Evolutionary conservation across 1,140 invertebrate genomes (phyloP).

Genomic region (Catajapyx aquilonaris): DNA sequence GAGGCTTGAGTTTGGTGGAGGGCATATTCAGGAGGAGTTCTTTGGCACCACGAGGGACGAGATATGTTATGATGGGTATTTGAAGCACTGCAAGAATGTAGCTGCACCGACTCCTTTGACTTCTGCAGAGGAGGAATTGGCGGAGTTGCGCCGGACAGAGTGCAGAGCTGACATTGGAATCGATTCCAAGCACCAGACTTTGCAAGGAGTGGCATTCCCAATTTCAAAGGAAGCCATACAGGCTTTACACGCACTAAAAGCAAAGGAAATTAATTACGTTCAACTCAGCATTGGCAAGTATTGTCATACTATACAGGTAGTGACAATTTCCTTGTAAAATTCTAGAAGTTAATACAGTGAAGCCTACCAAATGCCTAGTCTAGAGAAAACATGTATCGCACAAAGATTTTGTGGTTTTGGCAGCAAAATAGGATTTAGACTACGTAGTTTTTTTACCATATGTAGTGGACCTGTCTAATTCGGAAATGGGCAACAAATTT

Average conservation of each 20-base stretch:
- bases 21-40: conserved; percentile 74
- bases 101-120: conserved; percentile 73
- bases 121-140: conserved; percentile 67
- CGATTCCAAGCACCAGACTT: conserved; percentile 70
- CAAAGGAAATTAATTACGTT: conserved; percentile 33
- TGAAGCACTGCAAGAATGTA: conserved; percentile 49
- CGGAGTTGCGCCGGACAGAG: conserved; percentile 53
- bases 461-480: no score
- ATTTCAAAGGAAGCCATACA: conserved; percentile 58
- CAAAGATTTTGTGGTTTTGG: background rate
- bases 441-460: no score
- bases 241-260: conserved; percentile 35
- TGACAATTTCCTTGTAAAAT: background rate
- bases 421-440: no score
- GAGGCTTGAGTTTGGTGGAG: conserved; percentile 86
- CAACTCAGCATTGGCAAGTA: conserved; percentile 29
- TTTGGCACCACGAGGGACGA: conserved; percentile 68
- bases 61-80: conserved; percentile 57
- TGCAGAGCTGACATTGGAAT: conserved; percentile 48
- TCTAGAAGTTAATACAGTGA: background rate
- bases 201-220: conserved; percentile 82
- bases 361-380: background rate
- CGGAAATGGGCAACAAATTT: no score
- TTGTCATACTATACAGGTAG: conserved; percentile 19
- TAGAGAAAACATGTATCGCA: background rate